Conservation (phyloP, 2,113 vertebrate genomes). For the Saguinus imperator region DNA sequence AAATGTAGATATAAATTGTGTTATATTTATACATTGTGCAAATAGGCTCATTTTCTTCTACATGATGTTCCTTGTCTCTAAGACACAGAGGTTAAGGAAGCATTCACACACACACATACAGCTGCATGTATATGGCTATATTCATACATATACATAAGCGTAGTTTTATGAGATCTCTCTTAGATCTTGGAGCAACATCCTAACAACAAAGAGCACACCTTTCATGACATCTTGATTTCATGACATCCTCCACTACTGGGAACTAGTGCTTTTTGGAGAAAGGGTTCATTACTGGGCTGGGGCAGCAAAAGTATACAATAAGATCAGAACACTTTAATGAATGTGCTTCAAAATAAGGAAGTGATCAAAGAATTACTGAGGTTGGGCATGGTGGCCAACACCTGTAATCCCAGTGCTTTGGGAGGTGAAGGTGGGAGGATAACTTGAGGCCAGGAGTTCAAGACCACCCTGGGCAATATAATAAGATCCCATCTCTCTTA, state of each 20-base stretch:
- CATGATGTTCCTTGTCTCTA: neutral
- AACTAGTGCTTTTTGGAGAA: neutral
- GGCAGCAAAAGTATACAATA: neutral
- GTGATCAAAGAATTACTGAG: neutral
- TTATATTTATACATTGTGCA: neutral
- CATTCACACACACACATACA: neutral
- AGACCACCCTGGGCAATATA: no score
- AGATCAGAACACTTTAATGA: neutral
- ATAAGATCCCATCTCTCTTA: no score
- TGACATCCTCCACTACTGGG: neutral
- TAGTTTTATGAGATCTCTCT: neutral
- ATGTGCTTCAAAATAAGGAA: neutral
- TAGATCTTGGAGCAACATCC: neutral
- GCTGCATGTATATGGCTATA: neutral
- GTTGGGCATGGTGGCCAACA: no score
- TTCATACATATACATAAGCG: neutral
- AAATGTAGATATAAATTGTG: neutral
- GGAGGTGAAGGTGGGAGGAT: no score
- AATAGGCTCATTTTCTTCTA: neutral
- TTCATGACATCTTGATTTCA: neutral
- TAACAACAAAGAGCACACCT: neutral
- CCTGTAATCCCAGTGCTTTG: no score
- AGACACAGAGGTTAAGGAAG: neutral
- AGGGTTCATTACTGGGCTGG: neutral
- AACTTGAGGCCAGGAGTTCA: no score